These are phyloP conservation scores for Orientallactaga sibirica DNA, from an alignment of 2,797 vertebrate species.

Conservation along the genomic window DNA sequence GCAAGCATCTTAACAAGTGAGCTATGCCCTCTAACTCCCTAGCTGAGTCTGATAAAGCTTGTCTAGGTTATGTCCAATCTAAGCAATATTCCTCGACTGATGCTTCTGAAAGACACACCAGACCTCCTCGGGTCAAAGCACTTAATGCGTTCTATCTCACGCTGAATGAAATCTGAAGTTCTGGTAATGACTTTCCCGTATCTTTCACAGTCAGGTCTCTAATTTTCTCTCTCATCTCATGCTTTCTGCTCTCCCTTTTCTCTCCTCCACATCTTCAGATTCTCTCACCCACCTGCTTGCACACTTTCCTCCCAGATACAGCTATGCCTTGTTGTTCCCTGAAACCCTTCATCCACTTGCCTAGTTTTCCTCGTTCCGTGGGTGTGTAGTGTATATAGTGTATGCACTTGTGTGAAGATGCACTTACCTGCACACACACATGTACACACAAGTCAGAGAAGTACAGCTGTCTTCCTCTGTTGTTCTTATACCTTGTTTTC, in stretches of 20 bases:
- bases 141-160: not conserved
- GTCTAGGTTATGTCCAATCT: not conserved
- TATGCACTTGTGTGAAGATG: too few relatives aligned
- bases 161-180: not conserved
- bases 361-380: too few relatives aligned
- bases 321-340: not conserved
- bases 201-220: too few relatives aligned
- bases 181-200: not conserved
- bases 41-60: not conserved
- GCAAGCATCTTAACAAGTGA: too few relatives aligned
- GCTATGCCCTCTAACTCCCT: too few relatives aligned
- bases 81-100: not conserved
- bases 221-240: not conserved
- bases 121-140: not conserved
- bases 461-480: too few relatives aligned
- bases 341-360: not conserved
- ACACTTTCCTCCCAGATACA: too few relatives aligned
- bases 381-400: too few relatives aligned
- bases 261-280: not conserved
- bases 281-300: not conserved
- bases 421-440: too few relatives aligned
- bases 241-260: not conserved
- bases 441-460: too few relatives aligned
- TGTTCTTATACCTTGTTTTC: too few relatives aligned
- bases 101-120: slow-evolving; percentile 20